phyloP scores from a whole-genome alignment of 2,888 invertebrate species.

The Merodon equestris region DNA sequence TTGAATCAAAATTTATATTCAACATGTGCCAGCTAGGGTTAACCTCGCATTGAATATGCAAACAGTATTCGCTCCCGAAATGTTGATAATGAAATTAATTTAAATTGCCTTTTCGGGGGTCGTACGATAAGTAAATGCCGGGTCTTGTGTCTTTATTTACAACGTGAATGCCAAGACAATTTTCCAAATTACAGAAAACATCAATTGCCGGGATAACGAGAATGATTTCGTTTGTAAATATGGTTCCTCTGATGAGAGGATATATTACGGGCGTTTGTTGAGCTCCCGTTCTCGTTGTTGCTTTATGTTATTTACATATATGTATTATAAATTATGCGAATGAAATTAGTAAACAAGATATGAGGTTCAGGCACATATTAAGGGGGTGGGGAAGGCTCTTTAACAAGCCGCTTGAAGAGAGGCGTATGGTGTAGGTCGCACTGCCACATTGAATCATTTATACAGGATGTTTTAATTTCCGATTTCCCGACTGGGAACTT shows the following conservation, averaged over 20 bases:
- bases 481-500: no score
- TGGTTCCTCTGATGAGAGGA: conserved; percentile 5
- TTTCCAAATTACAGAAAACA: conserved; percentile 21
- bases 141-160: conserved; percentile 13
- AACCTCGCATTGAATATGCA: conserved; percentile 25
- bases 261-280: conserved; percentile 26
- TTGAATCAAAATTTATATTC: conserved; percentile 32
- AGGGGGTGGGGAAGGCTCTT: no score
- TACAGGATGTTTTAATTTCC: no score
- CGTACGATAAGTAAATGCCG: not conserved
- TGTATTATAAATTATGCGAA: conserved; percentile 26
- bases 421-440: no score
- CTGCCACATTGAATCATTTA: no score
- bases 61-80: conserved; percentile 29
- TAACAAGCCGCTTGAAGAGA: no score
- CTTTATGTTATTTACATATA: conserved; percentile 13
- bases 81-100: conserved; percentile 44
- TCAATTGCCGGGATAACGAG: conserved; percentile 34
- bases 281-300: not conserved
- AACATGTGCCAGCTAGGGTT: conserved; percentile 27
- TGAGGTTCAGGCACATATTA: no score
- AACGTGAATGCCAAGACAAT: conserved; percentile 4
- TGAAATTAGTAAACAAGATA: conserved; percentile 5
- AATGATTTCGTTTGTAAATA: conserved; percentile 24
- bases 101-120: conserved; percentile 29